phyloP scores from a whole-genome alignment of 2,113 vertebrate genomes.

The Alouatta palliata region DNA sequence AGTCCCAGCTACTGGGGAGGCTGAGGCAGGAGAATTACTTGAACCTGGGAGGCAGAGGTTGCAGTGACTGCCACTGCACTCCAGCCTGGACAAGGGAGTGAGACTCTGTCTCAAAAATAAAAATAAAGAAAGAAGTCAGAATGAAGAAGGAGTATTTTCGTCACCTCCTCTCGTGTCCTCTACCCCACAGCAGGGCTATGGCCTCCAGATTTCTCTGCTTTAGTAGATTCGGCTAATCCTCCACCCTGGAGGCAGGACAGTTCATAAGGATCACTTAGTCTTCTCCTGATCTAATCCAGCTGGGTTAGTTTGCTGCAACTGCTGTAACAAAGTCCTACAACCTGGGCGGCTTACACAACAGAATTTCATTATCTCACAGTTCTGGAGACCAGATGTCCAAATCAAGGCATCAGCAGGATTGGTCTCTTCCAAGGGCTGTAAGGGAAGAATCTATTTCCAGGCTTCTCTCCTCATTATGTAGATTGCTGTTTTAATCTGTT shows the following conservation, averaged over 20 bases:
- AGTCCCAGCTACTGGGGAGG: too few species aligned
- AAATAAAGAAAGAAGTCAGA: neutral
- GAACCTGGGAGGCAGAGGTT: too few species aligned
- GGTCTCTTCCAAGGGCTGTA: neutral
- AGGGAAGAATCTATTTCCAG: neutral
- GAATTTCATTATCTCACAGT: neutral
- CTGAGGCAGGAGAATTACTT: too few species aligned
- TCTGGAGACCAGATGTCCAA: neutral
- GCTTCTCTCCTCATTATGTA: neutral
- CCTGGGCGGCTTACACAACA: neutral
- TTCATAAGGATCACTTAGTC: neutral
- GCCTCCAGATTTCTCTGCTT: neutral
- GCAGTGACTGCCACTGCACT: too few species aligned
- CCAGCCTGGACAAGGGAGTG: too few species aligned
- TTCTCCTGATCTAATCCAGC: neutral
- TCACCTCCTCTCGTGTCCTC: accelerated
- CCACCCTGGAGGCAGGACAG: too few species aligned
- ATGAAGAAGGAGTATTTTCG: neutral
- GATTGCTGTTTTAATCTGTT: neutral
- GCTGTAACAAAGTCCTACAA: neutral
- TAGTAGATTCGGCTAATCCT: neutral
- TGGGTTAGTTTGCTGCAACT: neutral
- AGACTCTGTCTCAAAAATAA: too few species aligned
- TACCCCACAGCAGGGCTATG: accelerated
- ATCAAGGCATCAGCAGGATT: too few species aligned